Evolutionary conservation across 2,797 vertebrate genomes (phyloP), one percentile per base, ranked within the genome.

Genomic region (Aplochiton taeniatus): DNA sequence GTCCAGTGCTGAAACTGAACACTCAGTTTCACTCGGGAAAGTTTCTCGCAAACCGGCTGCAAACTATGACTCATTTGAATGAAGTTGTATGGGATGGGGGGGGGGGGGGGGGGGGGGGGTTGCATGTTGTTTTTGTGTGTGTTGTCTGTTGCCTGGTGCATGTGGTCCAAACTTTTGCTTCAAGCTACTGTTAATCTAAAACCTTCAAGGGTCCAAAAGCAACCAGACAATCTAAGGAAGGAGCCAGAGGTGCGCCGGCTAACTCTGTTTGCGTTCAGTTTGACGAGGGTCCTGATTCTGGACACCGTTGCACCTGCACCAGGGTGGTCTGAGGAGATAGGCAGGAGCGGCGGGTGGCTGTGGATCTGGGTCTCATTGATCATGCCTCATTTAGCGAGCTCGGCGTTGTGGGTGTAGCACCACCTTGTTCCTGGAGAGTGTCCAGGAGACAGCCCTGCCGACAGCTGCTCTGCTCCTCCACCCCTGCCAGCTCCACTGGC

Each of bases 381-480:
- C 79, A 76, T 63, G 75, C 76, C 77, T 83, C 70, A 76, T 83
- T 87, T 83, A 82, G 75, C 72, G 47, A 11, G 43, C 72, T 67
- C 74, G 52, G 61, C 52, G 66, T 65, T 73, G 76, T 81, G 55
- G 42, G 55, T 58, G n/a, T n/a, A 16, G 74, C 77, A 77, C 76
- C 74, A 74, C 77, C 63, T 82, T 71, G 81, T 81, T 84, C 68
- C 77, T 82, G 82, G 85, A 88, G 74, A 81, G 77, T 70, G 58
- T 88, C 82, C 83, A 87, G 75, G 71, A 84, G 76, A 75, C 75
- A 83, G 78, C 70, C 82, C 80, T 68, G 72, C 76, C 84, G 81
- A 85, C 81, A 87, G 85, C 85, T 83, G 82, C 68, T 83, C 61
- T 60, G 67, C 73, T 78, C 17, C 8, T 18, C 49, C 12, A 78